Evolutionary conservation across 1,140 invertebrate genomes (phyloP).

Genomic region (Thaumetopoea pityocampa): DNA sequence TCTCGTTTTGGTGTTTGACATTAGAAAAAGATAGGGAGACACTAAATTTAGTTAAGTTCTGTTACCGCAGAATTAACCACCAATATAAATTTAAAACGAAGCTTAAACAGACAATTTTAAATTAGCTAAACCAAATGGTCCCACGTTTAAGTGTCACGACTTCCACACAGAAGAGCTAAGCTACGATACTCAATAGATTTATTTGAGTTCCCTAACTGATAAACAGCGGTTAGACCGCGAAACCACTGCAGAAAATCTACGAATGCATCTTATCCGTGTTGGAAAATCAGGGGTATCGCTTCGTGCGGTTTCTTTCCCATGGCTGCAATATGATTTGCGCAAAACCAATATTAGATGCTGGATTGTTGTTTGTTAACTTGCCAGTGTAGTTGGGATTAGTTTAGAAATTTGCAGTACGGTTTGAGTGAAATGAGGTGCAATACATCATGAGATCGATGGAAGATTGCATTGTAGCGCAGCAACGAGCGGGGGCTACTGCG

Average conservation of each 20-base stretch:
- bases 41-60: too few relatives aligned
- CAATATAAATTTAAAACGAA: conserved; percentile 15
- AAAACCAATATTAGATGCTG: conserved; percentile 65
- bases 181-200: conserved; percentile 50
- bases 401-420: conserved; percentile 46
- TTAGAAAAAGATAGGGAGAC: conserved; percentile 3
- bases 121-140: conserved; percentile 23
- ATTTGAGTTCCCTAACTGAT: conserved; percentile 53
- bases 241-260: conserved; percentile 64
- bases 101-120: conserved; percentile 24
- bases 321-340: conserved; percentile 53
- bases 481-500: conserved; percentile 50
- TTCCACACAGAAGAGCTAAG: conserved; percentile 48
- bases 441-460: conserved; percentile 52
- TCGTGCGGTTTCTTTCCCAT: conserved; percentile 60
- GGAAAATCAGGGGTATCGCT: conserved; percentile 56
- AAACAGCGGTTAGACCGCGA: conserved; percentile 58
- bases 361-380: conserved; percentile 48
- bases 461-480: conserved; percentile 64
- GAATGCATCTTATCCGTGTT: conserved; percentile 55
- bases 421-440: conserved; percentile 61
- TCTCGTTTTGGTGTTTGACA: too few relatives aligned
- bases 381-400: conserved; percentile 44
- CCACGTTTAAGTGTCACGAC: conserved; percentile 44
- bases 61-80: background rate